Percentiles rank a stretch among this genome's conserved stretches.
Conservation (phyloP, 1,140 invertebrate genomes). For the Lordiphosa mommai region DNA sequence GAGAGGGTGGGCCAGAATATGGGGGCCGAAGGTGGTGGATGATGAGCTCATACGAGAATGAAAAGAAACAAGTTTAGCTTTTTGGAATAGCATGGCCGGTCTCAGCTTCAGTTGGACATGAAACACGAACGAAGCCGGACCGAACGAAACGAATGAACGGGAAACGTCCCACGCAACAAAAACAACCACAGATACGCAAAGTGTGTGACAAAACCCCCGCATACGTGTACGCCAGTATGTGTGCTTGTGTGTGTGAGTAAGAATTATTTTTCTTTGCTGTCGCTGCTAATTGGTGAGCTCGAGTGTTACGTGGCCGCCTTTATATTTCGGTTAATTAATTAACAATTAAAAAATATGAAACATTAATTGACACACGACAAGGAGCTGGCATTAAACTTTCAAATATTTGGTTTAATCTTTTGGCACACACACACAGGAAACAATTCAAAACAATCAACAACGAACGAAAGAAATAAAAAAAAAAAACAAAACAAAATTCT, state of each 20-base stretch:
- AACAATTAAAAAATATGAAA: not conserved
- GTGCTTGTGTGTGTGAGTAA: slow-evolving; percentile 13
- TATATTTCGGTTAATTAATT: slow-evolving; percentile 9
- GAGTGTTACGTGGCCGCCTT: slow-evolving; percentile 34
- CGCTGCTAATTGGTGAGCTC: slow-evolving; percentile 42
- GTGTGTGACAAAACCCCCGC: slow-evolving; percentile 42
- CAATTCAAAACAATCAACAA: not conserved
- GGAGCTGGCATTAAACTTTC: too few relatives aligned
- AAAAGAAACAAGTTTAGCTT: slow-evolving; percentile 71
- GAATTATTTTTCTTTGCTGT: slow-evolving; percentile 25
- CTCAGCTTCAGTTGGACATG: slow-evolving; percentile 41
- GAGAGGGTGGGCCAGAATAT: slow-evolving; percentile 8
- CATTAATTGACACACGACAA: not conserved
- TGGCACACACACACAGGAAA: not conserved
- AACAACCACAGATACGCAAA: slow-evolving; percentile 31
- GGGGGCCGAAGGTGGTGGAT: slow-evolving; percentile 21
- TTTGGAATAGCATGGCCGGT: slow-evolving; percentile 49
- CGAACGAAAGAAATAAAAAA: not conserved
- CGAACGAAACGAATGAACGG: not conserved
- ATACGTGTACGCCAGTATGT: slow-evolving; percentile 6
- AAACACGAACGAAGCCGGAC: slow-evolving; percentile 47
- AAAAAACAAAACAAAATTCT: slow-evolving; percentile 23
- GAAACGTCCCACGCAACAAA: slow-evolving; percentile 3
- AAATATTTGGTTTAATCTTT: not conserved
- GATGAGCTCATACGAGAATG: slow-evolving; percentile 68